Evolutionary conservation across 2,113 vertebrate genomes (phyloP).

Genomic region (Cyphomyrus discorhynchus): DNA sequence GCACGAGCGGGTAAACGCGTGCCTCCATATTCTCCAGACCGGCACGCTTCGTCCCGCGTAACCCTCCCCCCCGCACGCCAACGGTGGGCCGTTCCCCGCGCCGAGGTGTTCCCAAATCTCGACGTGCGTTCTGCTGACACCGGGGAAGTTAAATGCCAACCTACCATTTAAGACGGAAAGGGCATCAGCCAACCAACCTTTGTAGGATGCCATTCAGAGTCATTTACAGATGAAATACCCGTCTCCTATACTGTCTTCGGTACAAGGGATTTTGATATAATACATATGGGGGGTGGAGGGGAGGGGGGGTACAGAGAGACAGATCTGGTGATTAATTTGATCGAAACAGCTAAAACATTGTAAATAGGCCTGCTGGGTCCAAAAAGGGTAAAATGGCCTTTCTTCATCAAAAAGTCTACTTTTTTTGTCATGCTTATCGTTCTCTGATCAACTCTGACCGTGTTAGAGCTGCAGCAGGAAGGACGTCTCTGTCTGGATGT

Average conservation of each 20-base stretch:
- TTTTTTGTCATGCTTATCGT: neutral
- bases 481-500: neutral
- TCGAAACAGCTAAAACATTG: neutral
- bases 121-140: slow-evolving; percentile 68
- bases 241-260: slow-evolving; percentile 49
- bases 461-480: neutral
- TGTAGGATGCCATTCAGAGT: slow-evolving; percentile 70
- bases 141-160: slow-evolving; percentile 73
- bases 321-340: neutral
- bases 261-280: slow-evolving; percentile 33
- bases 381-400: neutral
- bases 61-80: neutral
- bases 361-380: neutral
- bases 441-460: neutral
- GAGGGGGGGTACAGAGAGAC: neutral
- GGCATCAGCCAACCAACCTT: slow-evolving; percentile 67
- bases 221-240: slow-evolving; percentile 60
- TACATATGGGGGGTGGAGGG: neutral
- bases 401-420: neutral
- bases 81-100: slow-evolving; percentile 11
- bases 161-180: slow-evolving; percentile 76
- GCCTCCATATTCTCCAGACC: neutral
- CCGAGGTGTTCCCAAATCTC: slow-evolving; percentile 54
- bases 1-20: neutral
- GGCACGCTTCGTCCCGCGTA: neutral